Evolutionary conservation across 2,888 invertebrate species (phyloP).

Genomic region (Eupelmus urozonus): DNA sequence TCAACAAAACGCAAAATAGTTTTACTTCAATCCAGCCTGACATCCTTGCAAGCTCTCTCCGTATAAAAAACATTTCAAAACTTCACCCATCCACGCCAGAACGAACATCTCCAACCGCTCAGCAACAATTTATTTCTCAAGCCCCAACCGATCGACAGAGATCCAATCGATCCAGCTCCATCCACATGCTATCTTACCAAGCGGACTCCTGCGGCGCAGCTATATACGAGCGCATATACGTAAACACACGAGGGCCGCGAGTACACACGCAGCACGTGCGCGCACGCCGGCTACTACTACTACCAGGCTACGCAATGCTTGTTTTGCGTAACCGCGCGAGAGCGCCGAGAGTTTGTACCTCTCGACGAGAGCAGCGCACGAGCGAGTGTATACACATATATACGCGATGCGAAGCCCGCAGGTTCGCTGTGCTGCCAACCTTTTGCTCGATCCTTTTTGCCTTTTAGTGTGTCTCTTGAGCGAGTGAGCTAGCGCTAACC

Average conservation of each 20-base stretch:
- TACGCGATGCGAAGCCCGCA: not conserved
- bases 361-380: not conserved
- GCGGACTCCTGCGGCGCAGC: slow-evolving; percentile 41
- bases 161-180: not conserved
- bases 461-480: not conserved
- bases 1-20: too few relatives aligned
- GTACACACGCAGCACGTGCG: not conserved
- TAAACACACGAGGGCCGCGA: not conserved
- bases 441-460: not conserved
- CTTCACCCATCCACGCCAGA: too few relatives aligned
- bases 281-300: slow-evolving; percentile 43
- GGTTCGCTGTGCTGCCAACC: slow-evolving; percentile 17
- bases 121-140: too few relatives aligned
- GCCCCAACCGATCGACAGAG: not conserved
- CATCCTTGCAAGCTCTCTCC: too few relatives aligned
- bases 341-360: slow-evolving; percentile 8
- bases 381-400: slow-evolving; percentile 26
- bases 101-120: too few relatives aligned
- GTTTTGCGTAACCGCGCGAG: slow-evolving; percentile 61
- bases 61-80: too few relatives aligned
- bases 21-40: too few relatives aligned
- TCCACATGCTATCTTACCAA: not conserved
- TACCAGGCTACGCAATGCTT: slow-evolving; percentile 51
- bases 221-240: not conserved
- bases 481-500: not conserved